phyloP scores from a whole-genome alignment of 1,140 invertebrate species.

The Drusus annulatus region DNA sequence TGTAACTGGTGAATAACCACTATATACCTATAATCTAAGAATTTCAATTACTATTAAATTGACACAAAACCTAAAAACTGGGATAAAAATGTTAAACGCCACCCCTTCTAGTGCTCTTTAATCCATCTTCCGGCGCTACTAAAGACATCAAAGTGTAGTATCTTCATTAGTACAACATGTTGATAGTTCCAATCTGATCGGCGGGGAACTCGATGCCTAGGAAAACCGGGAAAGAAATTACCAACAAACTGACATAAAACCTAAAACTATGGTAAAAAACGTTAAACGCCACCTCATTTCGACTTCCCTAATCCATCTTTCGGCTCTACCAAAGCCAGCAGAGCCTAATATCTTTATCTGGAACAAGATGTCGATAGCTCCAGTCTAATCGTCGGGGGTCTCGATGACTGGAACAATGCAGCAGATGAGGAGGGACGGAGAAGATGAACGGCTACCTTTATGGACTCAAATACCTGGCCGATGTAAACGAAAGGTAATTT shows the following conservation, averaged over 20 bases:
- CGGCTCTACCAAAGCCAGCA: background rate
- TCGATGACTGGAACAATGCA: conserved; percentile 11
- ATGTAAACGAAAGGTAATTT: conserved; percentile 38
- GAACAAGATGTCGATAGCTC: conserved; percentile 26
- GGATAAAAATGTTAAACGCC: background rate
- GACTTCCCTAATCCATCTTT: background rate
- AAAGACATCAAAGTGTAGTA: background rate
- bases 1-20: no score
- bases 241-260: background rate
- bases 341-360: conserved; percentile 40
- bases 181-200: no score
- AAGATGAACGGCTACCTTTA: conserved; percentile 38
- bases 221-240: background rate
- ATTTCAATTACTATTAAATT: background rate
- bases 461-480: conserved; percentile 15
- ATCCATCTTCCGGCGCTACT: conserved; percentile 7
- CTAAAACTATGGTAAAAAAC: background rate
- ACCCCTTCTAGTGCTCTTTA: background rate
- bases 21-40: no score
- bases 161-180: conserved; percentile 14
- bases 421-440: background rate
- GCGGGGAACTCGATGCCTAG: no score
- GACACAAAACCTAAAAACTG: background rate
- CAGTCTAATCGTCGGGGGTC: conserved; percentile 33
- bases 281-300: background rate